Percentiles rank a stretch among this genome's conserved stretches.
phyloP scores from a whole-genome alignment of 2,797 vertebrate species.

The Myripristis murdjan region DNA sequence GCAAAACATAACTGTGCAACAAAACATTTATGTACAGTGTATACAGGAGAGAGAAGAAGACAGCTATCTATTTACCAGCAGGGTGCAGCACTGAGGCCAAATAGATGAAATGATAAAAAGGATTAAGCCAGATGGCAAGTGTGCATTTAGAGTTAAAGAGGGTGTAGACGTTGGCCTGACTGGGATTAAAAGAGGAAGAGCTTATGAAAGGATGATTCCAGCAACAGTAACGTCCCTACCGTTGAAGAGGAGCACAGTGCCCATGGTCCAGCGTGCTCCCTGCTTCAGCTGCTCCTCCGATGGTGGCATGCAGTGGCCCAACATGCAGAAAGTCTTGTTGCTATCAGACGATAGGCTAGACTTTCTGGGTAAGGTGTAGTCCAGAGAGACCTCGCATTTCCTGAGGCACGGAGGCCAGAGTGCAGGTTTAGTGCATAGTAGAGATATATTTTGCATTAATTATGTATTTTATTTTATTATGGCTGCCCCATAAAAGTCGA shows the following conservation, averaged over 20 bases:
- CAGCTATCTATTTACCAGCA: conserved; percentile 21
- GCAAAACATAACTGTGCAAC: conserved; percentile 29
- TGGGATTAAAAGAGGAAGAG: conserved; percentile 8
- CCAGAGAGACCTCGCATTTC: conserved; percentile 92
- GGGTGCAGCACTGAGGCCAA: conserved; percentile 41
- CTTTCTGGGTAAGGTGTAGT: conserved; percentile 94
- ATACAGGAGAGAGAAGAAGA: background rate
- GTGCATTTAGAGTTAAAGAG: background rate
- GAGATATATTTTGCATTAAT: too few relatives aligned
- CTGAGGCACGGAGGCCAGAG: conserved; percentile 75
- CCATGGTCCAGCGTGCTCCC: conserved; percentile 89
- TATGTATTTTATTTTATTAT: too few relatives aligned
- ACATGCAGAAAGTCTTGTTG: conserved; percentile 97
- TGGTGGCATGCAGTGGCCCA: conserved; percentile 89
- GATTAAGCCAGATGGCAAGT: conserved; percentile 11
- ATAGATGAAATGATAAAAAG: conserved; percentile 10
- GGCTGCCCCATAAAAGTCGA: too few relatives aligned
- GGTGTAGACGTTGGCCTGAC: background rate
- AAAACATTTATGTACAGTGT: conserved; percentile 7
- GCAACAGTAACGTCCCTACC: conserved; percentile 79
- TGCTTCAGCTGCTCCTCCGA: conserved; percentile 87
- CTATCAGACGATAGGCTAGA: conserved; percentile 95
- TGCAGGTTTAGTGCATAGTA: background rate
- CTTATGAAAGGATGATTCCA: background rate
- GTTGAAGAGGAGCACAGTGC: conserved; percentile 96